Evolutionary conservation across 2,888 invertebrate species (phyloP).

Genomic region (Prosopocoilus inquinatus): DNA sequence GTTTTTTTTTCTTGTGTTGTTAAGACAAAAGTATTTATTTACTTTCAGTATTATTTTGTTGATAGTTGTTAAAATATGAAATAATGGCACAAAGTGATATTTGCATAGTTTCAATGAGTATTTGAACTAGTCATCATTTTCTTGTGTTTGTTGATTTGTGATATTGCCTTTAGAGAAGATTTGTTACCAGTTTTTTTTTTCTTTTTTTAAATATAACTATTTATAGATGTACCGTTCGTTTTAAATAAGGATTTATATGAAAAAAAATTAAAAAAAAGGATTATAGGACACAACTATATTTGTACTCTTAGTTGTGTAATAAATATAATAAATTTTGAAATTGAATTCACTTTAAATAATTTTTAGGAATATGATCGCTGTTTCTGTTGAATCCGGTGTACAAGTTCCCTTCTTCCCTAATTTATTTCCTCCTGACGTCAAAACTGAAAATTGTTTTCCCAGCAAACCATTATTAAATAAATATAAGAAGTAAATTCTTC

Average conservation of each 20-base stretch:
- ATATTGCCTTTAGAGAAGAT: neutral
- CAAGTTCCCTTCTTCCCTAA: slow-evolving; percentile 1
- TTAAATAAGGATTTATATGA: slow-evolving; percentile 1
- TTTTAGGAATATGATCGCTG: neutral
- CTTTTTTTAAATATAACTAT: neutral
- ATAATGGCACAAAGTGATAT: slow-evolving; percentile 3
- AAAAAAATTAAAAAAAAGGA: neutral
- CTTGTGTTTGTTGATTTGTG: neutral
- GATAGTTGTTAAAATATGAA: neutral
- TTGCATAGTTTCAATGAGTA: neutral
- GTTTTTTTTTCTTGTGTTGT: neutral
- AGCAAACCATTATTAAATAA: too few relatives aligned
- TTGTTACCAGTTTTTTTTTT: neutral
- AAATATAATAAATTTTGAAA: neutral
- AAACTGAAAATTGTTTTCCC: too few relatives aligned
- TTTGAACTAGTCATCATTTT: neutral
- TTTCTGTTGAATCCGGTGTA: neutral
- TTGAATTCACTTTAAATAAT: neutral
- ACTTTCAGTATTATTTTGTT: neutral
- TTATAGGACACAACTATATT: slow-evolving; percentile 1
- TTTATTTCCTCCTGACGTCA: neutral
- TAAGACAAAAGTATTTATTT: neutral
- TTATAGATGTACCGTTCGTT: neutral
- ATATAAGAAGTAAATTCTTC: too few relatives aligned
- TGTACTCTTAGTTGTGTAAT: slow-evolving; percentile 3